Evolutionary conservation across 2,888 invertebrate genomes (phyloP).

Genomic region (Bibio marci): DNA sequence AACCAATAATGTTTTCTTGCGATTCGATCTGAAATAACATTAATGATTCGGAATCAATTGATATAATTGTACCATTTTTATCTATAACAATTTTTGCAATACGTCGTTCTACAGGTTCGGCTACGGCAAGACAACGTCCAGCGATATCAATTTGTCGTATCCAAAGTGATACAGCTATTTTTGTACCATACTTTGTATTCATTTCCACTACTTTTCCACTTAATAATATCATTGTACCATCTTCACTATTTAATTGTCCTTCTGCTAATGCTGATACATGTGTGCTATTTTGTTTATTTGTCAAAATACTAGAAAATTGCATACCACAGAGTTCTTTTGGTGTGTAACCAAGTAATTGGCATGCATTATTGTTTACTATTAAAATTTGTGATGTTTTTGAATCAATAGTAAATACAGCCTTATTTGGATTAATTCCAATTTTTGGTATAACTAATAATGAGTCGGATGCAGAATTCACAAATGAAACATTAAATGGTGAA

Average conservation of each 20-base stretch:
- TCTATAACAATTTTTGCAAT: conserved; percentile 18
- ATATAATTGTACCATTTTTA: conserved; percentile 15
- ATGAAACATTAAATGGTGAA: conserved; percentile 12
- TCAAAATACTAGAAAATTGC: conserved; percentile 33
- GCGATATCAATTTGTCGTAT: conserved; percentile 38
- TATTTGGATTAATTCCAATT: conserved; percentile 40
- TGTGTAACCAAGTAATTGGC: conserved; percentile 39
- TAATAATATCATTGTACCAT: conserved; percentile 39
- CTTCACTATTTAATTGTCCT: conserved; percentile 34
- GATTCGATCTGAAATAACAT: conserved; percentile 37
- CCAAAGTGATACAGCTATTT: conserved; percentile 48
- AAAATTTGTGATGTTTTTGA: conserved; percentile 46
- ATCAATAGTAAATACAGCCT: conserved; percentile 49
- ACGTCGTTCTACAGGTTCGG: conserved; percentile 40
- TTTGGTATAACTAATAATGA: conserved; percentile 33
- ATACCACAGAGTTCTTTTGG: conserved; percentile 34
- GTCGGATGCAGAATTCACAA: conserved; percentile 22
- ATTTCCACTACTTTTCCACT: conserved; percentile 52
- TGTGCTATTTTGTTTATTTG: conserved; percentile 31
- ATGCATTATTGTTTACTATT: conserved; percentile 49
- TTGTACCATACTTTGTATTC: conserved; percentile 34
- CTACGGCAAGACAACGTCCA: conserved; percentile 42
- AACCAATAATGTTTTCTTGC: conserved; percentile 32
- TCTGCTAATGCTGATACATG: conserved; percentile 34
- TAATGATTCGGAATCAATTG: conserved; percentile 28